A percentile compares a stretch with the other conserved stretches of the same genome.
Evolutionary conservation across 2,888 invertebrate species (phyloP).

Genomic region (Uropetala carovei): DNA sequence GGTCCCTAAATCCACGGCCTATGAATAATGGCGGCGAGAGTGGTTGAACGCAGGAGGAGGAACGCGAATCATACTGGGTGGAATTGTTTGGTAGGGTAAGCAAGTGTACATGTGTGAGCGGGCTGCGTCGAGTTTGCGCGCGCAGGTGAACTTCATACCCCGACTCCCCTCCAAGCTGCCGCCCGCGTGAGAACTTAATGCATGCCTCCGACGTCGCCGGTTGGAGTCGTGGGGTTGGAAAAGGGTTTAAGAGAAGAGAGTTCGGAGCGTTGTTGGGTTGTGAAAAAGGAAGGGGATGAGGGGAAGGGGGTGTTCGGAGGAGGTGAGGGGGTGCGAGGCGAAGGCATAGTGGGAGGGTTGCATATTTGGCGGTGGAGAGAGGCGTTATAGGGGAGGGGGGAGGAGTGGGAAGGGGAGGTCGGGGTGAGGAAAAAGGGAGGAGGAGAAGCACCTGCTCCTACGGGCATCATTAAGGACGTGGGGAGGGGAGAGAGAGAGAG

Average conservation of each 20-base stretch:
- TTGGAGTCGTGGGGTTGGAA: background rate
- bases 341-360: no score
- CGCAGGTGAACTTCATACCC: background rate
- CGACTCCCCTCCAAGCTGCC: background rate
- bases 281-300: no score
- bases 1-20: background rate
- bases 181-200: background rate
- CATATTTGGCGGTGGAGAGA: no score
- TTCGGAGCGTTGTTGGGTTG: background rate
- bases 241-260: background rate
- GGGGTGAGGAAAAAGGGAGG: background rate
- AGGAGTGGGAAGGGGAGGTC: background rate
- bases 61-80: background rate
- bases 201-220: background rate
- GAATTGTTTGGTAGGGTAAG: background rate
- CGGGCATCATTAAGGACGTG: background rate
- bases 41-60: background rate
- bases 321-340: background rate
- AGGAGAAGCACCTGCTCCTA: slow-evolving; percentile 3
- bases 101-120: background rate
- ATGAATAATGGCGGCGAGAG: background rate
- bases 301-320: background rate
- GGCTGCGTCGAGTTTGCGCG: background rate
- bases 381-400: no score
- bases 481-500: background rate